Evolutionary conservation across 1,140 invertebrate species (phyloP).

Genomic region (Diuraphis noxia): DNA sequence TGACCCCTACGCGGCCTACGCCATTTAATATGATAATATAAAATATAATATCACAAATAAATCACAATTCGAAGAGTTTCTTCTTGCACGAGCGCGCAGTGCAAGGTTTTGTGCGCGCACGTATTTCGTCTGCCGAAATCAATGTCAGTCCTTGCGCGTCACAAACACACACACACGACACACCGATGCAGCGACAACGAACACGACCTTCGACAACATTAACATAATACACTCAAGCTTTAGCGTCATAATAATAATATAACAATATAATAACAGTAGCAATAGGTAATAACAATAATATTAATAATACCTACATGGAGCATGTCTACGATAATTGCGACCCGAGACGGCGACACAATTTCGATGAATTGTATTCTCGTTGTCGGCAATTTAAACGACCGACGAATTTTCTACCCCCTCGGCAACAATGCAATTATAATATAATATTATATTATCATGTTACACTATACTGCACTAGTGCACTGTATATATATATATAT

Average conservation of each 20-base stretch:
- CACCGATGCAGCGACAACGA: neutral
- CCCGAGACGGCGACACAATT: neutral
- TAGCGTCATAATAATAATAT: conserved; percentile 3
- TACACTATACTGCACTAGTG: no score
- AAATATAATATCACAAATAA: no score
- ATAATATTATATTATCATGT: neutral
- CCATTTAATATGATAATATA: neutral
- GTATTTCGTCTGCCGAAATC: conserved; percentile 38
- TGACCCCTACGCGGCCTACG: no score
- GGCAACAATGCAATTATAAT: neutral
- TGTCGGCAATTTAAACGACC: neutral
- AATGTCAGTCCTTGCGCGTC: conserved; percentile 38
- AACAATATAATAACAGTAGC: conserved; percentile 10
- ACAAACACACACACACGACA: neutral
- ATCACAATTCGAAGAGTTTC: neutral
- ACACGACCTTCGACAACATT: conserved; percentile 49
- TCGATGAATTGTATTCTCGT: conserved; percentile 23
- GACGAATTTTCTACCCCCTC: neutral
- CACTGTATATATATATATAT: no score
- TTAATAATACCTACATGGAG: neutral
- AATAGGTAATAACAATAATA: conserved; percentile 1
- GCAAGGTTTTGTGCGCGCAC: conserved; percentile 1
- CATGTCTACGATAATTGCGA: neutral
- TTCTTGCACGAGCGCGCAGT: neutral
- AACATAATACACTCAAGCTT: neutral